Evolutionary conservation across 92 coral and sea anemone species (phyloP).

Genomic region (Heteractis magnifica): DNA sequence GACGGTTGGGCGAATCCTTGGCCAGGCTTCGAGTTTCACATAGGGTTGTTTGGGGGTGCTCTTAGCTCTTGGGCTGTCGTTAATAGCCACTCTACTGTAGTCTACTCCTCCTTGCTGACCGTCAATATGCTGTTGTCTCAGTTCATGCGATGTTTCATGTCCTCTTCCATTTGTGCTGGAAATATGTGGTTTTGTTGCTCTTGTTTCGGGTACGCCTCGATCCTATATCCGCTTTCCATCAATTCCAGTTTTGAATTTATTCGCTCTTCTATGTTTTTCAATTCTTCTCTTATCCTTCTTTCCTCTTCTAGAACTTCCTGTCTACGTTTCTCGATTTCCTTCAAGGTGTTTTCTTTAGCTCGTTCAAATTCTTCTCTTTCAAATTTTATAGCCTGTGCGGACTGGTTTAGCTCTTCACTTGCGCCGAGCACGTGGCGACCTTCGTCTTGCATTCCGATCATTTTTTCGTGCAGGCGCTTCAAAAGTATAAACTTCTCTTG

Average conservation of each 20-base stretch:
- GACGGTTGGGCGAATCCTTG: constrained; percentile 24
- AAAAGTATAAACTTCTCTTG: not conserved
- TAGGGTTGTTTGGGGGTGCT: not conserved
- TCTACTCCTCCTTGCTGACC: not conserved
- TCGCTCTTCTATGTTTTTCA: too few species aligned
- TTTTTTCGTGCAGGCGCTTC: not conserved
- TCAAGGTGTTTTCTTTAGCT: too few species aligned
- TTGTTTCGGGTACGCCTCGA: too few species aligned
- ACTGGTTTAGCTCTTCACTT: not conserved
- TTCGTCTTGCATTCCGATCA: constrained; percentile 3
- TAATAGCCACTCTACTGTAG: not conserved
- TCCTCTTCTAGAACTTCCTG: too few species aligned
- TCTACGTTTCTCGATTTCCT: too few species aligned
- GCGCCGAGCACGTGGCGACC: not conserved
- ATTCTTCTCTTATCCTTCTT: too few species aligned
- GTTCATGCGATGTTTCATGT: not conserved
- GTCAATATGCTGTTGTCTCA: not conserved
- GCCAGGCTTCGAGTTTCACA: constrained; percentile 51
- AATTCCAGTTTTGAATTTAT: too few species aligned
- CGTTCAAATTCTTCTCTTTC: not conserved
- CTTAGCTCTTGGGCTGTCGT: not conserved
- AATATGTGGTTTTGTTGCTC: not conserved
- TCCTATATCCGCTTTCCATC: too few species aligned
- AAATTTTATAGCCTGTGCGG: not conserved
- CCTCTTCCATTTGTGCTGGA: too few species aligned